A percentile compares a stretch with the other conserved stretches of the same genome.
phyloP scores from a whole-genome alignment of 2,888 invertebrate species.

The Calameuta filiformis region DNA sequence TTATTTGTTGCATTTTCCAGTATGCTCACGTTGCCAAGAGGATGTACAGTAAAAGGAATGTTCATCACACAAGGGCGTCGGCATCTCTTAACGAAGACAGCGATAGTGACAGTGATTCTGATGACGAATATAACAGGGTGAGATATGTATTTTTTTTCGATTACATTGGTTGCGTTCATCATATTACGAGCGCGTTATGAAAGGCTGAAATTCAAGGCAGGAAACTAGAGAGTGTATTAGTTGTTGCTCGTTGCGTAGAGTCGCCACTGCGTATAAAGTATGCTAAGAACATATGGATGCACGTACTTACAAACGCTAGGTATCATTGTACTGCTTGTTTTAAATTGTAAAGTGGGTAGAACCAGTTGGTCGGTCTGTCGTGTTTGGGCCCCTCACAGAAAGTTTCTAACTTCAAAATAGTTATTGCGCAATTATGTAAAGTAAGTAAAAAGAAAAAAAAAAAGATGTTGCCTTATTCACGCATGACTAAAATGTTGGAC shows the following conservation, averaged over 20 bases:
- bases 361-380: background rate
- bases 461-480: background rate
- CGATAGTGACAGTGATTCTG: slow-evolving; percentile 72
- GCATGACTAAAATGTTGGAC: background rate
- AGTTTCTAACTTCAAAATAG: background rate
- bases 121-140: slow-evolving; percentile 70
- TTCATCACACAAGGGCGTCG: slow-evolving; percentile 46
- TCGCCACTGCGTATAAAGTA: background rate
- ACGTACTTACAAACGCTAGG: background rate
- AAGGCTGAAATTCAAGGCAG: background rate
- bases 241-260: background rate
- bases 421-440: background rate
- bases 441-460: background rate
- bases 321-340: background rate
- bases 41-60: slow-evolving; percentile 52
- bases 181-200: background rate
- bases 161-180: background rate
- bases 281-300: background rate
- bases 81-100: slow-evolving; percentile 51
- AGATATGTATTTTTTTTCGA: slow-evolving; percentile 30
- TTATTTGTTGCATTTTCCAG: slow-evolving; percentile 36
- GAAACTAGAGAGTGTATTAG: background rate
- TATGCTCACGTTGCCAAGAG: slow-evolving; percentile 35
- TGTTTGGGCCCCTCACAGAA: background rate
- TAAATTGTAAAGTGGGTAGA: background rate